A percentile compares a stretch with the other conserved stretches of the same genome.
These are phyloP conservation scores for Drosophila lutescens DNA, from an alignment of 2,888 invertebrate species.

Conservation along the genomic window DNA sequence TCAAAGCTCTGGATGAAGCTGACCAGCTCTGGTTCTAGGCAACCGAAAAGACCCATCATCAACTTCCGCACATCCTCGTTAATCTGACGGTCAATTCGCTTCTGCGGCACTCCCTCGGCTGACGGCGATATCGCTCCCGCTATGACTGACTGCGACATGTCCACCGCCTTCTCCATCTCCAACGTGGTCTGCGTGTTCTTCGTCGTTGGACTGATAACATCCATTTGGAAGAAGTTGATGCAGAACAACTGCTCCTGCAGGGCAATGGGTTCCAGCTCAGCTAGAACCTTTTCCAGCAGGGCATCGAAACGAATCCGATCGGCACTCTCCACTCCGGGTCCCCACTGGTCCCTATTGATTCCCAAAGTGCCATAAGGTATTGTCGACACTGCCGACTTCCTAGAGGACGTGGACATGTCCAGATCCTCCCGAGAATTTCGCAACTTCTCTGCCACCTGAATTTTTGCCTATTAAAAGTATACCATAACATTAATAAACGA, in stretches of 20 bases:
- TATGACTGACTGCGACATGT: constrained; percentile 76
- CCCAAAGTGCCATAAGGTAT: constrained; percentile 85
- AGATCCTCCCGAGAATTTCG: constrained; percentile 84
- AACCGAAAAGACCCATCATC: constrained; percentile 95
- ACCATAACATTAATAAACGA: too few species aligned
- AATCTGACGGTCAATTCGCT: constrained; percentile 88
- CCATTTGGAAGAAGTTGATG: constrained; percentile 94
- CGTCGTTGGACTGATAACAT: constrained; percentile 86
- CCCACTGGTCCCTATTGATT: constrained; percentile 88
- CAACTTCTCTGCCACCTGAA: constrained; percentile 81
- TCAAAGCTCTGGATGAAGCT: constrained; percentile 94
- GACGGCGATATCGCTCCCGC: constrained; percentile 56
- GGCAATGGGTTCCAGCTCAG: constrained; percentile 95
- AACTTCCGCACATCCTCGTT: constrained; percentile 92
- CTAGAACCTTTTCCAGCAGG: constrained; percentile 93
- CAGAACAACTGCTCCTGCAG: constrained; percentile 98
- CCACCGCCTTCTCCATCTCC: constrained; percentile 84
- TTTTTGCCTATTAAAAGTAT: constrained; percentile 76
- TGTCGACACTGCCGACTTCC: constrained; percentile 82
- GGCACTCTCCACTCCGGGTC: constrained; percentile 86
- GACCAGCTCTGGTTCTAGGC: constrained; percentile 93
- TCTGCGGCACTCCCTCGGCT: constrained; percentile 82
- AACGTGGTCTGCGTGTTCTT: constrained; percentile 87
- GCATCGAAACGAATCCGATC: constrained; percentile 88
- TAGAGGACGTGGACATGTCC: constrained; percentile 83